Percentiles rank a stretch among this genome's conserved stretches.
Evolutionary conservation across 2,113 vertebrate genomes (phyloP).

Genomic region (Anoura caudifer): DNA sequence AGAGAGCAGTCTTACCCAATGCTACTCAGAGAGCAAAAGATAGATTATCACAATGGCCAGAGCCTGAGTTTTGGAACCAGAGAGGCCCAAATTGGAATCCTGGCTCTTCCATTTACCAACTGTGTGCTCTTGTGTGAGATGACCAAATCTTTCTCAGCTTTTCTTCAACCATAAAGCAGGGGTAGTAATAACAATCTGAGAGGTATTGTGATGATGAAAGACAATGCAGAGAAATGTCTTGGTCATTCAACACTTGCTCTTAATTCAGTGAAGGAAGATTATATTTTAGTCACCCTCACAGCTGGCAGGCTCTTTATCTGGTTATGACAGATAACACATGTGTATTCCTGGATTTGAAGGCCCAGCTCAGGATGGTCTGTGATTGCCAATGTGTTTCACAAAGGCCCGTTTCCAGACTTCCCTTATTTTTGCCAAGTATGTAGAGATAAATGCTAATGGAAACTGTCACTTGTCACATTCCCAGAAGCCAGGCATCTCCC

Average conservation of each 20-base stretch:
- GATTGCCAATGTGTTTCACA: background rate
- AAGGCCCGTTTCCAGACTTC: background rate
- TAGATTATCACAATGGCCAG: background rate
- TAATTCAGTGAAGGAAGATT: background rate
- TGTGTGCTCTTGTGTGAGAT: background rate
- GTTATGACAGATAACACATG: background rate
- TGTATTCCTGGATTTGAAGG: background rate
- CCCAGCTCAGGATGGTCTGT: background rate
- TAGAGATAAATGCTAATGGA: conserved; percentile 30
- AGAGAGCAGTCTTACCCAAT: background rate
- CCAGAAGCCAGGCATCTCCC: background rate
- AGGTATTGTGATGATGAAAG: background rate
- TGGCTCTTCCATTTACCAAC: background rate
- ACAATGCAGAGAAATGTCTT: background rate
- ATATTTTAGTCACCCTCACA: background rate
- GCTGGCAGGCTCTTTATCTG: background rate
- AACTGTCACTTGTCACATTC: conserved; percentile 41
- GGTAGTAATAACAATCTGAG: background rate
- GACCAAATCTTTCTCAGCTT: background rate
- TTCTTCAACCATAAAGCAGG: background rate
- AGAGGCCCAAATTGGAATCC: background rate
- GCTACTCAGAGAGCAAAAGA: background rate
- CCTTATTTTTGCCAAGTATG: conserved; percentile 16
- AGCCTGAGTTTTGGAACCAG: background rate
- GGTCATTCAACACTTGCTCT: background rate